These are phyloP conservation scores for Nephrotoma appendiculata DNA, from an alignment of 2,888 invertebrate genomes.

Conservation along the genomic window DNA sequence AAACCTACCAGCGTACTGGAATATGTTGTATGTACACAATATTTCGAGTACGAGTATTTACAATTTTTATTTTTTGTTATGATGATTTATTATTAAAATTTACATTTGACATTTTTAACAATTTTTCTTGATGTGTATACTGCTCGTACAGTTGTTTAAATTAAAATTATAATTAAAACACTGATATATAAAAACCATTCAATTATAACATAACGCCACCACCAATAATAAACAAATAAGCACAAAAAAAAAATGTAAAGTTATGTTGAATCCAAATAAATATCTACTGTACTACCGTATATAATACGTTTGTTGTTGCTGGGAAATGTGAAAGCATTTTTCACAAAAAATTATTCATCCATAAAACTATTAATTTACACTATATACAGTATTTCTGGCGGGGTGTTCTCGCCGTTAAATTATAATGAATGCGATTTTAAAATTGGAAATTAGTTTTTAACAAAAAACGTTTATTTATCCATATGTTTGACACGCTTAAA, in stretches of 20 bases:
- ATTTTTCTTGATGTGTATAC: background rate
- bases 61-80: background rate
- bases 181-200: background rate
- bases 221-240: background rate
- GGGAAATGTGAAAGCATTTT: background rate
- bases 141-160: background rate
- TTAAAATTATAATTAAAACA: background rate
- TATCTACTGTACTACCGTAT: background rate
- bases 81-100: background rate
- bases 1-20: background rate
- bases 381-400: background rate
- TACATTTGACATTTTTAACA: background rate
- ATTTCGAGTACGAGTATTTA: background rate
- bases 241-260: background rate
- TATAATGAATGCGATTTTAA: background rate
- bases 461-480: too few species aligned
- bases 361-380: background rate
- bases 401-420: background rate
- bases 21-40: background rate
- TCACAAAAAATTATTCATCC: background rate
- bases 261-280: background rate
- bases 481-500: too few species aligned
- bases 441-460: background rate
- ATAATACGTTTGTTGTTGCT: background rate
- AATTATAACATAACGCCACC: background rate